A percentile compares a stretch with the other conserved stretches of the same genome.
Evolutionary conservation across 1,140 invertebrate genomes (phyloP).

Genomic region (Hyphantria cunea): DNA sequence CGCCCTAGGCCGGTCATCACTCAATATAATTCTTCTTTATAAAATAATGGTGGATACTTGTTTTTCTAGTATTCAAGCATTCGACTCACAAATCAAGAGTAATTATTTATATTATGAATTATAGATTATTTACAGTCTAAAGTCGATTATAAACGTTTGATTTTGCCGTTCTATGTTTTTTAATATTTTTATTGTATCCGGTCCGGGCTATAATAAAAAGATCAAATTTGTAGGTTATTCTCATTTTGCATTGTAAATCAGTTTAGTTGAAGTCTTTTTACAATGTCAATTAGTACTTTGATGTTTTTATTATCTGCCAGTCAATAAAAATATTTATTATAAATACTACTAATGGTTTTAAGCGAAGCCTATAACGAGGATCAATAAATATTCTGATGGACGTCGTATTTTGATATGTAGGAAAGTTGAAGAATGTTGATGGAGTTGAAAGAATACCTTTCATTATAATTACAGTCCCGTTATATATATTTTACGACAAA

Average conservation of each 20-base stretch:
- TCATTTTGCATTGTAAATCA: slow-evolving; percentile 24
- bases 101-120: slow-evolving; percentile 11
- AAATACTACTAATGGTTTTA: neutral
- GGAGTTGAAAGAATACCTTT: too few relatives aligned
- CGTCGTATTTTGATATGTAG: too few relatives aligned
- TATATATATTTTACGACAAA: too few relatives aligned
- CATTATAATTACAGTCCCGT: too few relatives aligned
- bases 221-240: slow-evolving; percentile 21
- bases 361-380: too few relatives aligned
- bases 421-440: too few relatives aligned
- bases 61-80: slow-evolving; percentile 12
- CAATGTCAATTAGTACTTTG: slow-evolving; percentile 10
- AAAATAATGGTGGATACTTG: slow-evolving; percentile 50
- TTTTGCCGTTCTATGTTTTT: slow-evolving; percentile 7
- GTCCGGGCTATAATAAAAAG: slow-evolving; percentile 2
- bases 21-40: slow-evolving; percentile 60
- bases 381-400: too few relatives aligned
- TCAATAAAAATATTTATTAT: neutral
- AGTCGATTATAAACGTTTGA: slow-evolving; percentile 12
- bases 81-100: slow-evolving; percentile 6
- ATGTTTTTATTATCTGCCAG: slow-evolving; percentile 3
- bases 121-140: slow-evolving; percentile 14
- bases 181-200: slow-evolving; percentile 14
- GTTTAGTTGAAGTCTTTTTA: slow-evolving; percentile 13
- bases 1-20: slow-evolving; percentile 69